A percentile compares a stretch with the other conserved stretches of the same genome.
phyloP scores from a whole-genome alignment of 2,888 invertebrate species.

The Drosophila paucipuncta region DNA sequence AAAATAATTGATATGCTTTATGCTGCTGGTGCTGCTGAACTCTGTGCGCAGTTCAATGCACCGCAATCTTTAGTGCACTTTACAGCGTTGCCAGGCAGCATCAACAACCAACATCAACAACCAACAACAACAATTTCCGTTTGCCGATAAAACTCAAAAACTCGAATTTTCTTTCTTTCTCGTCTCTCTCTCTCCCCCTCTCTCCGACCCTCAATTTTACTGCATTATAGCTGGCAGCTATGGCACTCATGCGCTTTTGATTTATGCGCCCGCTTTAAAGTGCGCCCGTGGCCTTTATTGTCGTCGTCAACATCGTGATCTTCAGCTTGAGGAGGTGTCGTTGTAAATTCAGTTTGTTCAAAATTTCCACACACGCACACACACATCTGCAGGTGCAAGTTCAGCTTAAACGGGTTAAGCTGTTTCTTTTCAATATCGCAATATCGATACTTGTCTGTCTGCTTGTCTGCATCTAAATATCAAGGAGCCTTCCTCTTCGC shows the following conservation, averaged over 20 bases:
- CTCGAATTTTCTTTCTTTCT: slow-evolving; percentile 2
- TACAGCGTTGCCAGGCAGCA: slow-evolving; percentile 31
- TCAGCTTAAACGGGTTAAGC: slow-evolving; percentile 46
- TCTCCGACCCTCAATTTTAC: not conserved
- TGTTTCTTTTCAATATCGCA: slow-evolving; percentile 44
- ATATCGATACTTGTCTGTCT: slow-evolving; percentile 23
- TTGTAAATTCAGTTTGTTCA: slow-evolving; percentile 55
- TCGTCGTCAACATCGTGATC: slow-evolving; percentile 35
- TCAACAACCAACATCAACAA: slow-evolving; percentile 37
- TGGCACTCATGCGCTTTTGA: slow-evolving; percentile 47
- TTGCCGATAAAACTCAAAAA: slow-evolving; percentile 54
- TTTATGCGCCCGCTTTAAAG: slow-evolving; percentile 57
- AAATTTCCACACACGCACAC: slow-evolving; percentile 34
- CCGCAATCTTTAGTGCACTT: slow-evolving; percentile 35
- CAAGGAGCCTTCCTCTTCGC: slow-evolving; percentile 16
- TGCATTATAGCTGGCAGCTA: slow-evolving; percentile 41
- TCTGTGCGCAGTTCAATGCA: slow-evolving; percentile 57
- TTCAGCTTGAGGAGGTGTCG: slow-evolving; percentile 49
- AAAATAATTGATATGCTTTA: slow-evolving; percentile 69
- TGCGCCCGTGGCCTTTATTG: slow-evolving; percentile 43
- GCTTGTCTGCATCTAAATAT: slow-evolving; percentile 42
- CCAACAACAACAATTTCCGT: slow-evolving; percentile 48
- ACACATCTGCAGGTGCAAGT: slow-evolving; percentile 30
- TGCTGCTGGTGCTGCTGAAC: slow-evolving; percentile 33
- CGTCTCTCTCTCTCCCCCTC: not conserved